A percentile compares a stretch with the other conserved stretches of the same genome.
Evolutionary conservation across 2,797 vertebrate species (phyloP).

Genomic region (Megaceryle alcyon): DNA sequence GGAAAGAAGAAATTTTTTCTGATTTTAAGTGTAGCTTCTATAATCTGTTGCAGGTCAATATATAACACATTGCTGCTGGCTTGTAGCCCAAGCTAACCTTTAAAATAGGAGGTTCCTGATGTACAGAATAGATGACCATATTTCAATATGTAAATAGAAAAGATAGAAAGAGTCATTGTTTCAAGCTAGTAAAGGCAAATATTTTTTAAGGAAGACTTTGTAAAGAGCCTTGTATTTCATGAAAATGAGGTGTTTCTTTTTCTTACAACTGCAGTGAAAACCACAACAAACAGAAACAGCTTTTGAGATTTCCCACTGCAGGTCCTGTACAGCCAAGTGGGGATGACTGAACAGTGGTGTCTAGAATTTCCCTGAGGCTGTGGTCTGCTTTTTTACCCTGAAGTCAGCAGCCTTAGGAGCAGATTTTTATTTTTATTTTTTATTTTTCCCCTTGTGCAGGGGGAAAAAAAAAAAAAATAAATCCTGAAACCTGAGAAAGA

Average conservation of each 20-base stretch:
- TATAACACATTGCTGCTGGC: neutral
- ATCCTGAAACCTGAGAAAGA: neutral
- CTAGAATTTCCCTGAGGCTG: neutral
- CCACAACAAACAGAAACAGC: neutral
- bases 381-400: neutral
- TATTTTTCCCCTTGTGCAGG: neutral
- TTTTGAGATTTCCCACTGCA: neutral
- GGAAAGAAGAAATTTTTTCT: neutral
- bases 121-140: neutral
- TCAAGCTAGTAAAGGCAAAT: neutral
- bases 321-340: neutral
- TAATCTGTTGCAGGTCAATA: neutral
- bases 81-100: neutral
- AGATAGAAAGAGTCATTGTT: neutral
- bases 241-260: neutral
- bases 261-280: neutral
- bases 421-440: neutral
- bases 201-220: neutral
- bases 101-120: neutral
- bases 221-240: neutral
- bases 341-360: neutral
- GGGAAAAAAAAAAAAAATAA: neutral
- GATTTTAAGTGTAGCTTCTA: neutral
- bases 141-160: neutral
- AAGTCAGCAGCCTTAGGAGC: neutral